Conservation (phyloP, 2,888 invertebrate genomes). For the Cephus nigrinus region DNA sequence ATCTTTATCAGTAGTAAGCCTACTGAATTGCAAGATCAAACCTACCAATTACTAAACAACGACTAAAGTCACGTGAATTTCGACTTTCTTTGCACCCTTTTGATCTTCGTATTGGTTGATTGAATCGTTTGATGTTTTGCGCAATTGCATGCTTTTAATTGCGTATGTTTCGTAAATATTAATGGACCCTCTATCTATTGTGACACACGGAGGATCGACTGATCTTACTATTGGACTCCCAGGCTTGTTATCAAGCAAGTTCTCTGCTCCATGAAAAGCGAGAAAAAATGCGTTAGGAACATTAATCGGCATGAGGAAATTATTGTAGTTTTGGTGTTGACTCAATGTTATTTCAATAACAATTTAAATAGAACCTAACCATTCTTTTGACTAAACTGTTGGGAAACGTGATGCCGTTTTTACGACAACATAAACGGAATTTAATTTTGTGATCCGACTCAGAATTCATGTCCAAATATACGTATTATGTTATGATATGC, state of each 20-base stretch:
- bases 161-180: no score
- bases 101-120: no score
- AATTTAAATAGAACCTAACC: no score
- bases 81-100: not conserved
- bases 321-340: no score
- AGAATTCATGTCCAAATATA: not conserved
- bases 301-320: no score
- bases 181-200: no score
- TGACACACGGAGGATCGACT: not conserved
- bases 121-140: no score
- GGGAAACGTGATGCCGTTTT: no score
- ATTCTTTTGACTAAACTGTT: no score
- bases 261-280: not conserved
- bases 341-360: no score
- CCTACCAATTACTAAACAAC: not conserved
- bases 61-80: not conserved
- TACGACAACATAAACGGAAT: not conserved
- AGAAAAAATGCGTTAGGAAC: no score
- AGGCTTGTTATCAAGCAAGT: not conserved
- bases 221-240: not conserved
- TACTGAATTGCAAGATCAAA: not conserved
- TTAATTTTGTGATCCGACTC: not conserved
- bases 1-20: not conserved
- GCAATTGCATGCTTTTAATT: no score
- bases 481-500: not conserved